Evolutionary conservation across 1,140 invertebrate genomes (phyloP).

Genomic region (Brachionus asplanchnoidis): DNA sequence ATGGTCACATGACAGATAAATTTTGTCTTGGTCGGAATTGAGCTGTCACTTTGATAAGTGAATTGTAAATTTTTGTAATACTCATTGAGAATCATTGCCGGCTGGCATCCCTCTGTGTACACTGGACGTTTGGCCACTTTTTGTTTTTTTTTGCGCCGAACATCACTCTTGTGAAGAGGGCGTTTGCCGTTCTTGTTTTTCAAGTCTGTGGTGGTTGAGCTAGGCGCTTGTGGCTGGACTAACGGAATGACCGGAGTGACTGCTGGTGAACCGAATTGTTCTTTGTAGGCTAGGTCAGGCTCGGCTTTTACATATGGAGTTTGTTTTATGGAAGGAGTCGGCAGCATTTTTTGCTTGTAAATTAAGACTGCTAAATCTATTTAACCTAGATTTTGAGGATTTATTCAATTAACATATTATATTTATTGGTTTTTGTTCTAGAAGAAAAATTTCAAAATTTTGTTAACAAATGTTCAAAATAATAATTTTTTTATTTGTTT

Average conservation of each 20-base stretch:
- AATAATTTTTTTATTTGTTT: too few species aligned
- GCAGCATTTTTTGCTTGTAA: background rate
- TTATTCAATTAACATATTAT: background rate
- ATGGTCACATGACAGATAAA: background rate
- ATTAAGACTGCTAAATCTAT: background rate
- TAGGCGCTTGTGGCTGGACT: background rate
- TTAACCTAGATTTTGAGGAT: background rate
- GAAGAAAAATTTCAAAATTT: background rate
- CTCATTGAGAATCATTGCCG: background rate
- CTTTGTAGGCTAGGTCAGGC: background rate
- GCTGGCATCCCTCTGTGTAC: background rate
- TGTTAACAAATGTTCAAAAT: background rate
- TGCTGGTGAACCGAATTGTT: background rate
- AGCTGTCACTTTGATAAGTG: background rate
- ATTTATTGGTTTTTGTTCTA: background rate
- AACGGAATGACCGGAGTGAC: background rate
- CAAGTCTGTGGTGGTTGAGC: background rate
- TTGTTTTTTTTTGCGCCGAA: background rate
- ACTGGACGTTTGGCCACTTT: background rate
- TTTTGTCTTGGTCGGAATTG: background rate
- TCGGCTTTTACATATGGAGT: background rate
- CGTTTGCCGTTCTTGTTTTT: conserved; percentile 10
- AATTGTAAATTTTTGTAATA: conserved; percentile 15
- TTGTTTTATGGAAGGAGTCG: background rate
- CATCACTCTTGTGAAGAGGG: background rate